These are phyloP conservation scores for Bos javanicus DNA, from an alignment of 2,113 vertebrate genomes.

Conservation along the genomic window DNA sequence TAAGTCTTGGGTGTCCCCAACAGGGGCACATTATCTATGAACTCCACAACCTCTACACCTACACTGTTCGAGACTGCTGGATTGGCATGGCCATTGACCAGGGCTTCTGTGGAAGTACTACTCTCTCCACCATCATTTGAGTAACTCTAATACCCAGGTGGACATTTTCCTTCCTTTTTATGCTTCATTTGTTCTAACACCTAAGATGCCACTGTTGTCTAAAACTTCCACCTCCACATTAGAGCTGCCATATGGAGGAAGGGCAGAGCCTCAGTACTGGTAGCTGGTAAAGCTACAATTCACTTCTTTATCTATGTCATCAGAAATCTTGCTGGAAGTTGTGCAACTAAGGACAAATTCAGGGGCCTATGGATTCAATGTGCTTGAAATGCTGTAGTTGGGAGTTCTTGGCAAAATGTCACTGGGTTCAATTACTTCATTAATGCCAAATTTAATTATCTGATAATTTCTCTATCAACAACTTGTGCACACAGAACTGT, in stretches of 20 bases:
- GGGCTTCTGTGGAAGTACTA: conserved; percentile 69
- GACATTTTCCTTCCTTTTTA: conserved; percentile 98
- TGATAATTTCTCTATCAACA: conserved; percentile 88
- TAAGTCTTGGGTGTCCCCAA: conserved; percentile 92
- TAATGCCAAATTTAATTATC: conserved; percentile 95
- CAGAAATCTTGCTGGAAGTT: conserved; percentile 82
- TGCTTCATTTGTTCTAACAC: conserved; percentile 91
- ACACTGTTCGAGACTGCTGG: conserved; percentile 76
- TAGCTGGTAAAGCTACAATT: conserved; percentile 86
- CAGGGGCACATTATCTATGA: conserved; percentile 77
- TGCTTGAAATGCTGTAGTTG: conserved; percentile 94
- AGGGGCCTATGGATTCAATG: conserved; percentile 96
- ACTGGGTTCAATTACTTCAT: conserved; percentile 90
- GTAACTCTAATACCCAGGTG: conserved; percentile 97
- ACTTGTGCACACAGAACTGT: not conserved
- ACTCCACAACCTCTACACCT: conserved; percentile 84
- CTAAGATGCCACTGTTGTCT: conserved; percentile 82
- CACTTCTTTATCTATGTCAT: conserved; percentile 73
- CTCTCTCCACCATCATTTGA: conserved; percentile 85
- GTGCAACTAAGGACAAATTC: conserved; percentile 96
- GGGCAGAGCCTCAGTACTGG: conserved; percentile 79
- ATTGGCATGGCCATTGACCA: conserved; percentile 92
- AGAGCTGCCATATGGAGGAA: conserved; percentile 79
- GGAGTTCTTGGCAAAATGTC: conserved; percentile 83
- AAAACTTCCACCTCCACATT: conserved; percentile 78